Base-by-base conservation (phyloP, 2,113 vertebrate species). In the Illadopsis cleaveri region DNA sequence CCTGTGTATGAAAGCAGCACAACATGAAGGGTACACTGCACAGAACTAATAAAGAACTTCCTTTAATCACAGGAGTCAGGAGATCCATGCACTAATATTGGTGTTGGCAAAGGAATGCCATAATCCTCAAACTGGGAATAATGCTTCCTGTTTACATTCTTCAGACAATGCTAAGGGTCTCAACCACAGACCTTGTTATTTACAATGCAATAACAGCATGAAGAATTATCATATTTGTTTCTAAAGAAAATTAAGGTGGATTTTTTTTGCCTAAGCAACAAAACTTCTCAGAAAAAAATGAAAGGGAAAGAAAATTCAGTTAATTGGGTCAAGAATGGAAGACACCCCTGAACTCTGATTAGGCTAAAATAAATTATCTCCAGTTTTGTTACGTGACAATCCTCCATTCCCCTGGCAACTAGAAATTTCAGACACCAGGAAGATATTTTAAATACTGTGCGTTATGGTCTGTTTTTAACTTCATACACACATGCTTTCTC, bases 371-470 rank as follows among this genome's bases (percentile, higher is more conserved):
- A 82, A 83, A 97, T 89, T 90, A 94, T 93, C 86, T 92, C 83
- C 77, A 87, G 50, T 87, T 96, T 96, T 91, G 94, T 93, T 54
- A 87, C 0, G 40, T 95, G 89, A 94, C 93, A 97, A 92, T 33
- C 35, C 51, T 93, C 72, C 91, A 87, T 91, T 82, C 85, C 95
- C 96, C 93, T 91, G 91, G 97, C 96, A 96, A 95, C 94, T 96
- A 14, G 47, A 92, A 95, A 93, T 89, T 96, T 98, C 97, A 97
- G 95, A 97, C 72, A 97, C 96, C 89, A 94, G 68, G 80, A 92
- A 96, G 91, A 75, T 97, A 94, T 95, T 98, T 95, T 96, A 96
- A 97, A 98, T 93, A 93, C 92, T 33, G 44, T 97, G 95, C 73
- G 9, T 96, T 95, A 94, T 79, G 91, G 86, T 93, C 91, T 77